Evolutionary conservation across 2,797 vertebrate species (phyloP).

Genomic region (Peromyscus melanophrys): DNA sequence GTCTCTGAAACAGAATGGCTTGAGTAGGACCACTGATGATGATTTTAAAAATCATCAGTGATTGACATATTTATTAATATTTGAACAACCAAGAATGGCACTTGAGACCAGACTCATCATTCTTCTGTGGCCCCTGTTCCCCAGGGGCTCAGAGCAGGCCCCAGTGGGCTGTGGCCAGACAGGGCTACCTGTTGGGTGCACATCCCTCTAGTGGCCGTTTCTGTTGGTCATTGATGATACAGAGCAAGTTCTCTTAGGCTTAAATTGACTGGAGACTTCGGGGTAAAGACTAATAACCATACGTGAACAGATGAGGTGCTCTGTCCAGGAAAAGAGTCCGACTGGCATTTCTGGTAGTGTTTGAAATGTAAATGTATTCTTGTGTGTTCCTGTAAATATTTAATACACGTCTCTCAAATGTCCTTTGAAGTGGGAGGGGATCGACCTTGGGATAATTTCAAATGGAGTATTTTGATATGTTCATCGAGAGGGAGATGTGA

Average conservation of each 20-base stretch:
- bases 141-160: not conserved
- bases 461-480: conserved; percentile 98
- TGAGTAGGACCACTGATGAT: conserved; percentile 62
- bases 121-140: not conserved
- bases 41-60: conserved; percentile 78
- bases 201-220: conserved; percentile 62
- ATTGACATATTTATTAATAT: conserved; percentile 73
- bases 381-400: conserved; percentile 96
- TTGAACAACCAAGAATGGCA: conserved; percentile 68
- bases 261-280: conserved; percentile 66
- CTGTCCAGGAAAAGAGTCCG: conserved; percentile 86
- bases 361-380: conserved; percentile 95
- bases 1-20: conserved; percentile 59
- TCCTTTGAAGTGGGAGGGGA: conserved; percentile 91
- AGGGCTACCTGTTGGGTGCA: not conserved
- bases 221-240: conserved; percentile 24
- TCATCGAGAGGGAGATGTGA: conserved; percentile 96
- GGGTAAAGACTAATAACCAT: conserved; percentile 68
- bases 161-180: not conserved
- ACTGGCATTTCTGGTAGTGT: conserved; percentile 95
- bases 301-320: conserved; percentile 70
- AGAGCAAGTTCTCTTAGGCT: conserved; percentile 66
- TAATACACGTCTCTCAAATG: conserved; percentile 96
- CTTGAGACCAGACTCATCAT: conserved; percentile 35
- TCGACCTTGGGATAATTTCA: conserved; percentile 90